These are phyloP conservation scores for Leptopilina drosophilae DNA, from an alignment of 2,888 invertebrate species.

Conservation along the genomic window DNA sequence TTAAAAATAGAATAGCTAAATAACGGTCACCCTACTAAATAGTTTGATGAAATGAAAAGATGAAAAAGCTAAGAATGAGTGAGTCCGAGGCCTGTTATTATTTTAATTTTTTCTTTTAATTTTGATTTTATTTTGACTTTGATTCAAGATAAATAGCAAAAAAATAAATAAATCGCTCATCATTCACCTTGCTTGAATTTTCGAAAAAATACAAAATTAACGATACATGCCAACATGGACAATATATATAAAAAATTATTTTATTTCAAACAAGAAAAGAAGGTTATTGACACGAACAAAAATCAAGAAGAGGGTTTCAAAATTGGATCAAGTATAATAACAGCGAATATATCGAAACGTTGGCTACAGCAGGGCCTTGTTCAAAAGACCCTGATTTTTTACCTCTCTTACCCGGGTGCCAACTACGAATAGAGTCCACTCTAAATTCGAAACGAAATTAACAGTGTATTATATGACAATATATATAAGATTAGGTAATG, in stretches of 20 bases:
- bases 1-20: too few species aligned
- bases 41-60: too few species aligned
- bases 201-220: neutral
- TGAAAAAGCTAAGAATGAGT: too few species aligned
- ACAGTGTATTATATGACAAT: constrained; percentile 45
- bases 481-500: constrained; percentile 18
- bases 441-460: constrained; percentile 75
- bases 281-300: constrained; percentile 17
- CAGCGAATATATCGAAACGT: constrained; percentile 37
- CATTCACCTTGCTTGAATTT: neutral
- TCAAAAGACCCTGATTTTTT: constrained; percentile 42
- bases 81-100: too few species aligned
- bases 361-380: constrained; percentile 45
- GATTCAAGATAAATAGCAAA: too few species aligned
- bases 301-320: neutral
- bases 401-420: constrained; percentile 62
- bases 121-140: too few species aligned
- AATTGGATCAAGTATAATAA: constrained; percentile 8
- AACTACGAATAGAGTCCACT: constrained; percentile 72
- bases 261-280: neutral
- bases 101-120: too few species aligned
- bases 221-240: constrained; percentile 32
- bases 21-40: too few species aligned
- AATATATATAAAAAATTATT: neutral
- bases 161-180: too few species aligned